Conservation (phyloP, 92 coral and sea anemone species). For the Porites rus region DNA sequence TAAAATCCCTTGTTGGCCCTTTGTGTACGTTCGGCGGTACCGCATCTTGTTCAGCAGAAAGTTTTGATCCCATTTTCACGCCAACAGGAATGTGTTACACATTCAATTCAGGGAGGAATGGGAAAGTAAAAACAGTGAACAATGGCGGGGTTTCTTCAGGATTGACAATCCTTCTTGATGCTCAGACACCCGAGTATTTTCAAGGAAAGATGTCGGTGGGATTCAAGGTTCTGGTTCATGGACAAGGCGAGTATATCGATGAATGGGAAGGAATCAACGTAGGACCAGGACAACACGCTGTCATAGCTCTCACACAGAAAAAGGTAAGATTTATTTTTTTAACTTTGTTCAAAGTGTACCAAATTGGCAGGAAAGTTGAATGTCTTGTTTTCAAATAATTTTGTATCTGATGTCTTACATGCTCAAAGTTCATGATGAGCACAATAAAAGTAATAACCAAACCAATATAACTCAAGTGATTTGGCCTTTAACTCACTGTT, state of each 20-base stretch:
- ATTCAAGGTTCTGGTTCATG: constrained; percentile 45
- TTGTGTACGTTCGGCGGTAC: constrained; percentile 20
- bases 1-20: not conserved
- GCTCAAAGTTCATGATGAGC: too few relatives aligned
- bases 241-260: constrained; percentile 48
- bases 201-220: constrained; percentile 43
- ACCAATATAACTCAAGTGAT: too few relatives aligned
- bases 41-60: not conserved
- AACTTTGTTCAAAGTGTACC: too few relatives aligned
- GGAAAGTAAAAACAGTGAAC: not conserved
- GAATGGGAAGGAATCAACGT: constrained; percentile 51
- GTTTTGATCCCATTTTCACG: constrained; percentile 32
- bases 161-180: constrained; percentile 32
- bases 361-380: too few relatives aligned
- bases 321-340: constrained; percentile 22
- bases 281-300: constrained; percentile 55
- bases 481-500: too few relatives aligned
- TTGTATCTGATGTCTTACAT: too few relatives aligned
- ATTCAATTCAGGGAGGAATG: constrained; percentile 47
- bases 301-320: constrained; percentile 39
- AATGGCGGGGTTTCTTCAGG: constrained; percentile 30
- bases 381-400: too few relatives aligned
- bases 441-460: too few relatives aligned
- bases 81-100: constrained; percentile 56
- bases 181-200: constrained; percentile 25